phyloP scores from a whole-genome alignment of 2,888 invertebrate genomes.

The Andrena bicolor region DNA sequence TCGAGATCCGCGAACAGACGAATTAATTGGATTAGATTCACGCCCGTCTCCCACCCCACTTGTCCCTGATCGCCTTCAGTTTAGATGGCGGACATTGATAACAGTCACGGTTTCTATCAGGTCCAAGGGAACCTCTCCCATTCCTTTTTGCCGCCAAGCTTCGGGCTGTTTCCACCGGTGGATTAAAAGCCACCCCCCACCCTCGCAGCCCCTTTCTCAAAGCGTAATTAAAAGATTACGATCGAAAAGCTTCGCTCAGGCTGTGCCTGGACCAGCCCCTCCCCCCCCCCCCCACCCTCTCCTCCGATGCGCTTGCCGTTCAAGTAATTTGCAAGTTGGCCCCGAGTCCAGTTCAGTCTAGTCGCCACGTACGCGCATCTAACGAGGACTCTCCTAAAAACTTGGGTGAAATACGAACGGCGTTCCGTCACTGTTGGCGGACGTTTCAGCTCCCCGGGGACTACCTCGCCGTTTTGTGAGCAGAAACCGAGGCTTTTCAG shows the following conservation, averaged over 20 bases:
- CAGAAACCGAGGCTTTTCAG: not conserved
- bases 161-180: constrained; percentile 22
- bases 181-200: constrained; percentile 31
- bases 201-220: not conserved
- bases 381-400: constrained; percentile 50
- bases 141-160: not conserved
- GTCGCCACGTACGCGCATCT: constrained; percentile 15
- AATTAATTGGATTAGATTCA: constrained; percentile 48
- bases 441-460: not conserved
- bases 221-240: constrained; percentile 68
- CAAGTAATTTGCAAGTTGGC: constrained; percentile 64
- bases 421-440: constrained; percentile 17
- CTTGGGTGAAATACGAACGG: constrained; percentile 40
- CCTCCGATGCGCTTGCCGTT: constrained; percentile 34
- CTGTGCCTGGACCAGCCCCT: constrained; percentile 15
- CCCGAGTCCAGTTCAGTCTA: constrained; percentile 3
- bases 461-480: not conserved
- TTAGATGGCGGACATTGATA: constrained; percentile 38
- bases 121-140: constrained; percentile 6
- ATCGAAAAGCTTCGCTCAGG: constrained; percentile 53
- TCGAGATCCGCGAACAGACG: constrained; percentile 1
- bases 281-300: not conserved
- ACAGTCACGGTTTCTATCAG: constrained; percentile 44
- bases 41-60: not conserved
- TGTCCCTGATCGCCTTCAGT: constrained; percentile 7